Conservation (phyloP, 2,113 vertebrate species). For the Mus pahari region DNA sequence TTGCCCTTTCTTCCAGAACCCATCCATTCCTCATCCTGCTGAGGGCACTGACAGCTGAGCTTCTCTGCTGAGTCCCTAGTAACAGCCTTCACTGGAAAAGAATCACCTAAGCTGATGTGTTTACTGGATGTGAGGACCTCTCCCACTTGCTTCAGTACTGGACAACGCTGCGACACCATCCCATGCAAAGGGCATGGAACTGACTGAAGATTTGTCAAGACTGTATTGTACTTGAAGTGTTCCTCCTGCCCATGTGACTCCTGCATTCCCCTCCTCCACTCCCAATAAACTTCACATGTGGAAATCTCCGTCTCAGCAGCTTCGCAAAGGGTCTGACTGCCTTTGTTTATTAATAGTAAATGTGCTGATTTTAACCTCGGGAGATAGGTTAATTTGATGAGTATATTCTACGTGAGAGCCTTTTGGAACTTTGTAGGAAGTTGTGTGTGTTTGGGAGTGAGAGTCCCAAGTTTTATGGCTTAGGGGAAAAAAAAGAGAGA, state of each 20-base stretch:
- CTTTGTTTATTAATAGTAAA: not conserved
- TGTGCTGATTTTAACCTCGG: not conserved
- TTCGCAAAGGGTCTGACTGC: not conserved
- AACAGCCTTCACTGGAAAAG: not conserved
- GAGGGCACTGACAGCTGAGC: not conserved
- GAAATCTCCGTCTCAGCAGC: not conserved
- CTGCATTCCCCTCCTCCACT: not conserved
- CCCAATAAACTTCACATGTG: not conserved
- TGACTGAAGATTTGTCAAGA: not conserved
- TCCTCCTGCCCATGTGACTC: not conserved
- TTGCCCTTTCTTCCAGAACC: not conserved
- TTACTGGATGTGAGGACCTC: not conserved
- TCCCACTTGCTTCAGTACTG: not conserved
- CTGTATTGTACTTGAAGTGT: not conserved
- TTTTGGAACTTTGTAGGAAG: slow-evolving; percentile 1
- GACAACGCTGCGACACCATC: not conserved
- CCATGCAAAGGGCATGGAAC: not conserved
- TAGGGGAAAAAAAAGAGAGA: slow-evolving; percentile 3
- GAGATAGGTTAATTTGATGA: not conserved
- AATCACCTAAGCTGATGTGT: not conserved
- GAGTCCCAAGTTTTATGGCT: not conserved
- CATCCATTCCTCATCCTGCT: not conserved
- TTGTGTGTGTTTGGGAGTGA: not conserved
- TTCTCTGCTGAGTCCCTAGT: not conserved
- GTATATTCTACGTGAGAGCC: not conserved